Base-by-base conservation (phyloP, 2,797 vertebrate species). In the Mormyrops boulengeri region DNA sequence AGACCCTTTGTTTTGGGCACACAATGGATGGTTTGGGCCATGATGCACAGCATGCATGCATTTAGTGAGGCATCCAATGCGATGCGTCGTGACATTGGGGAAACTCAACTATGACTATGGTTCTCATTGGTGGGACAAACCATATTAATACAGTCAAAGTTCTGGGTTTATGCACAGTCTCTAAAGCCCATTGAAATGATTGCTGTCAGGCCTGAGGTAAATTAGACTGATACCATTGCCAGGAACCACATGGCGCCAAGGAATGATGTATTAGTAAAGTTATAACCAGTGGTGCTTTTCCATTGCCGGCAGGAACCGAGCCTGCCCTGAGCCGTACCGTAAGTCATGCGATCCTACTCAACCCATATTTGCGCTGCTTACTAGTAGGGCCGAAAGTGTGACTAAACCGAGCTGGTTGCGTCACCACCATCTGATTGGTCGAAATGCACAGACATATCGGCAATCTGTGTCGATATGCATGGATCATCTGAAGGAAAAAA, bases 1-100 rank as follows among this genome's bases (percentile, higher is more conserved):
- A 57, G 88, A 9, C 41, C 80, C 30, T 86, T 90, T 90, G 85
- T 89, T 9, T 86, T 89, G 62, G 88, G 12, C 62, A 26, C n/a
- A 88, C 69, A 62, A 77, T 69, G 66, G 30, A 62, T 19, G 80
- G 30, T 53, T n/a, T 30, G 1, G 50, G 62, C 38, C 55, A 17
- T 52, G 55, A 85, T 85, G 88, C 34, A 88, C 50, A 88, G 60
- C 77, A 53, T n/a, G 47, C 88, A 88, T 17, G 38, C 62, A 66
- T 49, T 84, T 47, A 22, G 80, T 30, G 62, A n/a, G 34, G 41
- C 44, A 1, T 84, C 80, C 34, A 84, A 6, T 44, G 44, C 17
- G 6, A 82, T 82, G 38, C 19, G 41, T 49, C 19, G 4, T 44
- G 80, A 44, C 26, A 66, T 12, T 12, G 26, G 26, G 62, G 62